A percentile compares a stretch with the other conserved stretches of the same genome.
These are phyloP conservation scores for Nephrotoma guestfalica DNA, from an alignment of 2,888 invertebrate genomes.

Conservation along the genomic window DNA sequence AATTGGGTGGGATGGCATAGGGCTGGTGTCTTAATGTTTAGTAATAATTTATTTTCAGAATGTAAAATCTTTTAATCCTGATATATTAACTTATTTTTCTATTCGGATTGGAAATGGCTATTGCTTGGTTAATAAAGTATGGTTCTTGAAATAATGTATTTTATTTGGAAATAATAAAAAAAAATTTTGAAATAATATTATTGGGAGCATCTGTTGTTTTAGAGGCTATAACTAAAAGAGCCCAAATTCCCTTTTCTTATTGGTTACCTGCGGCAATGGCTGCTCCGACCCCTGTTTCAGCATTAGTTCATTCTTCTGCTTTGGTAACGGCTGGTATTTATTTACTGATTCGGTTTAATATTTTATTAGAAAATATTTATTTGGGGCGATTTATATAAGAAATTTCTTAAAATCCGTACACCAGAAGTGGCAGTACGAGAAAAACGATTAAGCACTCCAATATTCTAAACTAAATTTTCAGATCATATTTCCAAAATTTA, in stretches of 20 bases:
- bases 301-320: slow-evolving; percentile 64
- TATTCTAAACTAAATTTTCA: too few species aligned
- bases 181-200: slow-evolving; percentile 32
- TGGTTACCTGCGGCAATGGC: slow-evolving; percentile 63
- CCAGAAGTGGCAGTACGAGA: too few species aligned
- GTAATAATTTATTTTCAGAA: background rate
- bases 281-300: slow-evolving; percentile 60
- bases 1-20: background rate
- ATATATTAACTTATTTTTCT: background rate
- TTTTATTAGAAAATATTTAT: slow-evolving; percentile 27
- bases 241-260: slow-evolving; percentile 66
- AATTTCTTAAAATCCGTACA: too few species aligned
- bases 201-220: slow-evolving; percentile 34
- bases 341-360: slow-evolving; percentile 55
- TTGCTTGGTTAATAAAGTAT: slow-evolving; percentile 32
- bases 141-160: slow-evolving; percentile 41
- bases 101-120: background rate
- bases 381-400: slow-evolving; percentile 34
- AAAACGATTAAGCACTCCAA: too few species aligned
- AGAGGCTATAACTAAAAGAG: slow-evolving; percentile 59
- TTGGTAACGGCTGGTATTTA: slow-evolving; percentile 63
- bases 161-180: slow-evolving; percentile 37
- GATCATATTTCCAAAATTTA: too few species aligned
- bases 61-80: background rate
- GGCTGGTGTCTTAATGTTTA: background rate